These are phyloP conservation scores for Takifugu rubripes DNA, from an alignment of 2,797 vertebrate species.

Conservation along the genomic window DNA sequence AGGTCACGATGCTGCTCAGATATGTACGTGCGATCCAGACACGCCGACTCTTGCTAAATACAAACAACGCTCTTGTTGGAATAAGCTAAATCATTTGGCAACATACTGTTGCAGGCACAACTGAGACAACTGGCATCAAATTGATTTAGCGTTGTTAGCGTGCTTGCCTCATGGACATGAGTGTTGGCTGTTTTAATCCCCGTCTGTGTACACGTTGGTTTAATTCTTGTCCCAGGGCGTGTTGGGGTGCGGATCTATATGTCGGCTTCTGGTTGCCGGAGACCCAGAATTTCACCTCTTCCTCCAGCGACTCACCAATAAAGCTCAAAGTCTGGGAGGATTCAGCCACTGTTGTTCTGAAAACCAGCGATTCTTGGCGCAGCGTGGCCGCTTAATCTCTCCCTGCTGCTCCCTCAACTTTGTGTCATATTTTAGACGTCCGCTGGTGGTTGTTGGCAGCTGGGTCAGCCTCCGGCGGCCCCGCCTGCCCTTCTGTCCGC, in stretches of 20 bases:
- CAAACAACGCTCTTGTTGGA: constrained; percentile 10
- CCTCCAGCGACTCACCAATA: constrained; percentile 44
- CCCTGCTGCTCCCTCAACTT: constrained; percentile 6
- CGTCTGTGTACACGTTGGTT: constrained; percentile 26
- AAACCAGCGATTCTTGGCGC: constrained; percentile 30
- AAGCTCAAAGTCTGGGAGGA: constrained; percentile 45
- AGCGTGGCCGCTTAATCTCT: constrained; percentile 50
- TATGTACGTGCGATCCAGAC: constrained; percentile 19
- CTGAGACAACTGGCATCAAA: constrained; percentile 44
- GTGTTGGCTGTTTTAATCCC: constrained; percentile 29
- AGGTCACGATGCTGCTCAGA: constrained; percentile 25
- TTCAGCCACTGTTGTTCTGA: constrained; percentile 12
- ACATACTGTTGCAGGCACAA: constrained; percentile 16
- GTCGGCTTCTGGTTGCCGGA: constrained; percentile 22
- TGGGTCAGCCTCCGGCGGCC: no score
- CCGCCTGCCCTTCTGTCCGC: no score
- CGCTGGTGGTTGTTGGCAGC: no score
- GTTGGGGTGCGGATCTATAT: constrained; percentile 1
- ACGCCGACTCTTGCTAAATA: constrained; percentile 15
- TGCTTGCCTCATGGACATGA: constrained; percentile 34
- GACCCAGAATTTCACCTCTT: constrained; percentile 51
- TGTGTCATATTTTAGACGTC: no score
- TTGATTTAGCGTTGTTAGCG: constrained; percentile 34
- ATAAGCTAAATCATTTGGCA: constrained; percentile 35
- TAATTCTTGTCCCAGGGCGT: constrained; percentile 36